Base-by-base conservation (phyloP, 1,140 invertebrate species). In the Gryon sp. region DNA sequence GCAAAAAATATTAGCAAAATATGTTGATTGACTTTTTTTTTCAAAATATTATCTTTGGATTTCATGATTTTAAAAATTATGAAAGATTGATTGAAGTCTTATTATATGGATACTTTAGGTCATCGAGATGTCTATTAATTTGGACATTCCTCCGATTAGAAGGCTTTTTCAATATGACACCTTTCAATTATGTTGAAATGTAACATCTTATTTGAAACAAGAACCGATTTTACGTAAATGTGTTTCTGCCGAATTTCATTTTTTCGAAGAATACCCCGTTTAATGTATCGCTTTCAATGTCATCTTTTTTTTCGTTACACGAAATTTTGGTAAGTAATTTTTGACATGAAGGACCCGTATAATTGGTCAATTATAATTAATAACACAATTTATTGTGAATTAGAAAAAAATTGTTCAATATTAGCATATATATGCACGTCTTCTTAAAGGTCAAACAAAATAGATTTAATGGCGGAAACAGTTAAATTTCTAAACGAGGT, bases 401-500 rank as follows among this genome's bases (percentile, higher is more conserved):
- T 9, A 32, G 30, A 32, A 32, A n/a, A n/a, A n/a, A n/a, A n/a
- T n/a, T n/a, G n/a, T n/a, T n/a, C n/a, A n/a, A n/a, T n/a, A n/a
- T n/a, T n/a, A n/a, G n/a, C n/a, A n/a, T n/a, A n/a, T n/a, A n/a
- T n/a, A 36, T 38, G 19, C 12, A 34, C 15, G 30, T 19, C 16
- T 34, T 70, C 53, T 60, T 52, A 28, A 57, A 72, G 55, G 57
- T 16, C 26, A 28, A 41, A 7, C 8, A 40, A 41, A 24, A 69
- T 1, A 63, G 55, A 55, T 18, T 7, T 77, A 76, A 74, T 63
- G 68, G 70, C 83, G 86, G 85, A 87, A 87, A 79, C 80, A 66
- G 72, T 78, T 83, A 84, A 87, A 83, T 82, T 65, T 76, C 80
- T 85, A 85, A 87, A 85, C 77, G 80, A 72, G 72, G 75, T 80